phyloP scores from a whole-genome alignment of 1,140 invertebrate species.

The Macrostomum lignano region DNA sequence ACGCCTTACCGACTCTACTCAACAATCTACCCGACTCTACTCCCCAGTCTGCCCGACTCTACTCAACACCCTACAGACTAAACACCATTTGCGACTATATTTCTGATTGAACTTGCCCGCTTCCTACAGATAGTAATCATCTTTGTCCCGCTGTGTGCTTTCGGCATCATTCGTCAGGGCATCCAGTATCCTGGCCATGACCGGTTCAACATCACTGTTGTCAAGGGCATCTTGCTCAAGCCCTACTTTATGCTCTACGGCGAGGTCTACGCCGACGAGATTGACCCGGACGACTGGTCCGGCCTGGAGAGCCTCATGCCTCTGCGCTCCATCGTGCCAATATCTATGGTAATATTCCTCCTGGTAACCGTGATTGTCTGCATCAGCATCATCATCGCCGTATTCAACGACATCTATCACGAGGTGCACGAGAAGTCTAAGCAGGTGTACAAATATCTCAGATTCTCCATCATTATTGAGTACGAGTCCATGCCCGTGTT shows the following conservation, averaged over 20 bases:
- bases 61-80: too few species aligned
- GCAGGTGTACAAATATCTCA: conserved; percentile 93
- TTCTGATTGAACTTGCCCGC: too few species aligned
- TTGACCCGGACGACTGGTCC: conserved; percentile 35
- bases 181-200: too few species aligned
- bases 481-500: conserved; percentile 82
- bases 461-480: conserved; percentile 89
- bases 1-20: too few species aligned
- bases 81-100: too few species aligned
- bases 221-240: conserved; percentile 62
- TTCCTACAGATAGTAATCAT: too few species aligned
- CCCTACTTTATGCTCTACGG: conserved; percentile 95
- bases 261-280: conserved; percentile 73
- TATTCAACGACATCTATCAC: conserved; percentile 92
- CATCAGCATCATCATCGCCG: conserved; percentile 84
- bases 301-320: too few species aligned
- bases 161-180: conserved; percentile 69
- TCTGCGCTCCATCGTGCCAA: conserved; percentile 65
- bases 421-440: conserved; percentile 73
- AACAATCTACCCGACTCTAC: too few species aligned
- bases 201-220: conserved; percentile 40
- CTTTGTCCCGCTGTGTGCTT: conserved; percentile 71
- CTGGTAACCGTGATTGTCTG: conserved; percentile 77
- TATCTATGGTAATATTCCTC: conserved; percentile 72
- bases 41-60: too few species aligned